These are phyloP conservation scores for Selene dorsalis DNA, from an alignment of 2,797 vertebrate genomes.

Conservation along the genomic window DNA sequence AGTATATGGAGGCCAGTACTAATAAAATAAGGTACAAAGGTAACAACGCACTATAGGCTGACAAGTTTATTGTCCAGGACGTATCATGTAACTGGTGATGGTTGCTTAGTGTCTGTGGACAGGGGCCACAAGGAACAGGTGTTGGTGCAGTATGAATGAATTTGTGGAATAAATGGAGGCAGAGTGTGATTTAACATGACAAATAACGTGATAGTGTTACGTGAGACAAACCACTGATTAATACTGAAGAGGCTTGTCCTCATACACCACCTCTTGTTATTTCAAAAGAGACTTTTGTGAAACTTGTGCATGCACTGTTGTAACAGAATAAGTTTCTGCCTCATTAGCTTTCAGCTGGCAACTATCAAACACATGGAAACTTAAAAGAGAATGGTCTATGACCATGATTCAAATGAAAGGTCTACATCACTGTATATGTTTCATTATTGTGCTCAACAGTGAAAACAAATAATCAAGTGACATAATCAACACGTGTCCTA, in stretches of 20 bases:
- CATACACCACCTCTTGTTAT: neutral
- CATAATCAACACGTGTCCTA: neutral
- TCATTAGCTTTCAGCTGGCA: neutral
- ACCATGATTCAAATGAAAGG: neutral
- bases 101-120: too few species aligned
- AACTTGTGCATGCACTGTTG: neutral
- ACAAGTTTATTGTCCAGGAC: neutral
- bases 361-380: neutral
- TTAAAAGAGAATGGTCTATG: neutral
- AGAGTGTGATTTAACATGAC: neutral
- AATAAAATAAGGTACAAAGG: neutral
- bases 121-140: too few species aligned
- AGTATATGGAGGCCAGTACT: neutral
- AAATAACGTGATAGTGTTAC: neutral
- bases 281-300: neutral
- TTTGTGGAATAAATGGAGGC: neutral
- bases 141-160: neutral
- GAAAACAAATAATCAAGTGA: neutral
- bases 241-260: neutral
- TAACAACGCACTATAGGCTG: neutral
- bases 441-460: neutral
- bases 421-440: neutral
- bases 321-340: conserved; percentile 6
- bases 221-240: neutral
- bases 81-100: neutral